These are phyloP conservation scores for Corydoras sp. DNA, from an alignment of 2,113 vertebrate genomes.

Conservation along the genomic window DNA sequence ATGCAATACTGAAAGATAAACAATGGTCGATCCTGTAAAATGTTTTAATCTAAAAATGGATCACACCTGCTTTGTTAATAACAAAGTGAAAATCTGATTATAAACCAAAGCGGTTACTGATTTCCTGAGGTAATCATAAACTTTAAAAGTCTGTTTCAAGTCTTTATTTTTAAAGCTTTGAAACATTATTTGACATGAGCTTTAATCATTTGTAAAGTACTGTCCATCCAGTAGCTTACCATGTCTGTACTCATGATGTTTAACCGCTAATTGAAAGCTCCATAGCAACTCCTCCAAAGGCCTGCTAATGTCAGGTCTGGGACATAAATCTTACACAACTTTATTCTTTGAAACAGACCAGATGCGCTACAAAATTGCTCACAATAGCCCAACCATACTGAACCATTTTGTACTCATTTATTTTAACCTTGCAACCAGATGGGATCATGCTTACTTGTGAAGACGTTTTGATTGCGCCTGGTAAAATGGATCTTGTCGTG, in stretches of 20 bases:
- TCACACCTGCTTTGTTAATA: no score
- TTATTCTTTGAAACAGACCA: constrained; percentile 53
- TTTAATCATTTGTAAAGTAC: no score
- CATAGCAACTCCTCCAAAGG: constrained; percentile 47
- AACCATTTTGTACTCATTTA: constrained; percentile 55
- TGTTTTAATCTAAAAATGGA: no score
- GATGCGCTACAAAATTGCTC: constrained; percentile 49
- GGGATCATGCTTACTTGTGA: constrained; percentile 56
- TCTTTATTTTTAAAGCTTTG: no score
- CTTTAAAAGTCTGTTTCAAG: no score
- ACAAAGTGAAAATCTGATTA: no score
- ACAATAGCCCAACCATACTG: constrained; percentile 54
- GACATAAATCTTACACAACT: constrained; percentile 50
- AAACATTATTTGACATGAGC: background rate
- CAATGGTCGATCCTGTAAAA: no score
- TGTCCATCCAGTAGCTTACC: constrained; percentile 34
- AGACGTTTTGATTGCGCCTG: constrained; percentile 51
- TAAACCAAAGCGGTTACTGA: no score
- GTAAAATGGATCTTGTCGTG: constrained; percentile 44
- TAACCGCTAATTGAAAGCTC: constrained; percentile 52
- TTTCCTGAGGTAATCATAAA: no score
- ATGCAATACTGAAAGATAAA: no score
- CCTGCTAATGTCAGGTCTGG: constrained; percentile 44
- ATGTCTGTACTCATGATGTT: constrained; percentile 44
- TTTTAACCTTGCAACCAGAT: constrained; percentile 59